Conservation (phyloP, 1,140 invertebrate species). For the Drosophila bifasciata region DNA sequence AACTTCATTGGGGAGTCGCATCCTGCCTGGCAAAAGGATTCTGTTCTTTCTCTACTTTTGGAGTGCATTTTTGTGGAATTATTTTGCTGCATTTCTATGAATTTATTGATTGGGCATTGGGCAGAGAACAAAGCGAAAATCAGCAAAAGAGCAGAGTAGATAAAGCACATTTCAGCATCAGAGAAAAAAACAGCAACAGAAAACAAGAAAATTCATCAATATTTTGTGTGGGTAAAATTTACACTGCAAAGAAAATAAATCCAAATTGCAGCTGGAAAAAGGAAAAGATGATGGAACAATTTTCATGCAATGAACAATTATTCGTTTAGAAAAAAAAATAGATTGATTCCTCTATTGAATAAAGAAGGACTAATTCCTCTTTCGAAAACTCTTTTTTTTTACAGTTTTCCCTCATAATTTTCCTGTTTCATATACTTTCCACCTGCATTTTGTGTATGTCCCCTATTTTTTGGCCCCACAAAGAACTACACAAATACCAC, state of each 20-base stretch:
- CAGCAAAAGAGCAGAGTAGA: constrained; percentile 18
- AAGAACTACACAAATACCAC: constrained; percentile 2
- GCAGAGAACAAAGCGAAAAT: constrained; percentile 32
- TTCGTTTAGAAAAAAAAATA: background rate
- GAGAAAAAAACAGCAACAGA: background rate
- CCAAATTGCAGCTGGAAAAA: too few species aligned
- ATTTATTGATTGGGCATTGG: constrained; percentile 69
- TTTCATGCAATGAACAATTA: too few species aligned
- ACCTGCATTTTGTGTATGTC: constrained; percentile 1
- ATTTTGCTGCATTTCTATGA: constrained; percentile 55
- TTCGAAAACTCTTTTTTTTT: too few species aligned
- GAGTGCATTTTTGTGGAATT: constrained; percentile 55
- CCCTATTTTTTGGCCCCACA: background rate
- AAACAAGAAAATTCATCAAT: constrained; percentile 39
- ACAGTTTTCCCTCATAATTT: too few species aligned
- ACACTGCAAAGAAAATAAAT: constrained; percentile 19
- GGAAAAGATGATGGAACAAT: too few species aligned
- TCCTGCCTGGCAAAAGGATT: too few species aligned
- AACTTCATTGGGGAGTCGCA: constrained; percentile 8
- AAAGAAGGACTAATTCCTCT: too few species aligned
- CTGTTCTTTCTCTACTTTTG: background rate
- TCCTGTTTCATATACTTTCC: background rate
- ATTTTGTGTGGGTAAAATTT: background rate
- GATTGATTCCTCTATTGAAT: background rate
- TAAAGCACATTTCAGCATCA: background rate